Evolutionary conservation across 2,888 invertebrate genomes (phyloP).

Genomic region (Mimas tiliae): DNA sequence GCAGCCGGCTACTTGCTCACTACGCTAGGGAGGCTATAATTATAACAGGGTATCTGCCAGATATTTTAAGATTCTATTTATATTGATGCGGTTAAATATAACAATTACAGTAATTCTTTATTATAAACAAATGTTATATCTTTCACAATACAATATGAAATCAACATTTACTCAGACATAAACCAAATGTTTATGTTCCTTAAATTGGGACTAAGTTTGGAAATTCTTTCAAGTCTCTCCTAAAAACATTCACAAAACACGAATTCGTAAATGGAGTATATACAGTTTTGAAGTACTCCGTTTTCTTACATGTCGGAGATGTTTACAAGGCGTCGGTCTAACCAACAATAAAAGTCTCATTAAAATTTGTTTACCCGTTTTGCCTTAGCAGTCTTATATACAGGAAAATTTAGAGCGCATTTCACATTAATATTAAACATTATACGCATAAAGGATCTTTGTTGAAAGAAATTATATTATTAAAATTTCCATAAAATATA

Average conservation of each 20-base stretch:
- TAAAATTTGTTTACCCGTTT: slow-evolving; percentile 19
- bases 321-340: slow-evolving; percentile 2
- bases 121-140: too few species aligned
- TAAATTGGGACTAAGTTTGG: neutral
- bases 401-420: neutral
- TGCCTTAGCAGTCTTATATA: slow-evolving; percentile 4
- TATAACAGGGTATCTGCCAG: too few species aligned
- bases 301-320: slow-evolving; percentile 12
- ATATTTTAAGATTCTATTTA: too few species aligned
- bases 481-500: neutral
- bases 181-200: too few species aligned
- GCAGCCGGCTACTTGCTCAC: too few species aligned
- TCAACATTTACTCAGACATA: too few species aligned
- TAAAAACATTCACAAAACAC: neutral
- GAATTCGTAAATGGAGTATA: neutral
- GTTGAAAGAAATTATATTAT: neutral
- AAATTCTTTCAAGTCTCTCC: neutral
- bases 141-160: too few species aligned
- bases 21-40: too few species aligned
- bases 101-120: too few species aligned
- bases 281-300: slow-evolving; percentile 6
- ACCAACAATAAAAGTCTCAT: slow-evolving; percentile 22
- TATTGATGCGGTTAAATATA: too few species aligned
- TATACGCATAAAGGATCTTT: neutral
- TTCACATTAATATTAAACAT: slow-evolving; percentile 4